A percentile compares a stretch with the other conserved stretches of the same genome.
Evolutionary conservation across 2,888 invertebrate species (phyloP).

Genomic region (Drosophila leonis): DNA sequence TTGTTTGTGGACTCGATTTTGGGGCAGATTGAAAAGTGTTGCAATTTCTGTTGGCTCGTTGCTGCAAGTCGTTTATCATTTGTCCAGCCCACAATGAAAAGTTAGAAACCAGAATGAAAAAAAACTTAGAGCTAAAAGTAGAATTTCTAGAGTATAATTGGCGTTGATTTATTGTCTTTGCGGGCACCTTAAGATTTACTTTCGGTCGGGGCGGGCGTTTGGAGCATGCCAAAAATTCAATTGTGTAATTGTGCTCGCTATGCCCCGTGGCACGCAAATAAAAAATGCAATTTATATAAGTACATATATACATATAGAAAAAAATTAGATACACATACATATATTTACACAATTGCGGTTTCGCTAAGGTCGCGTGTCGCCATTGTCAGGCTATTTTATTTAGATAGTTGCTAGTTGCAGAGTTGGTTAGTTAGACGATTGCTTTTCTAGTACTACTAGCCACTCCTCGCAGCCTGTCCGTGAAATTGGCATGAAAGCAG

Average conservation of each 20-base stretch:
- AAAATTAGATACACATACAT: slow-evolving; percentile 4
- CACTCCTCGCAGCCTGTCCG: slow-evolving; percentile 68
- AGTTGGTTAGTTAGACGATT: slow-evolving; percentile 47
- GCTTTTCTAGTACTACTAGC: slow-evolving; percentile 39
- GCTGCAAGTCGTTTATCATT: slow-evolving; percentile 63
- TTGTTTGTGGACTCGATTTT: slow-evolving; percentile 25
- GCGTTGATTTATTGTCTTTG: slow-evolving; percentile 75
- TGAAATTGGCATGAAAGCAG: slow-evolving; percentile 69
- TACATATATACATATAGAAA: neutral
- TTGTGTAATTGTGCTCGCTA: slow-evolving; percentile 55
- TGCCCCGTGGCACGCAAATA: neutral
- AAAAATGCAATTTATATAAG: slow-evolving; percentile 22
- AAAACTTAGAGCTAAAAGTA: neutral
- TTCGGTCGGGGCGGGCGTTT: slow-evolving; percentile 38
- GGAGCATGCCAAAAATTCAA: slow-evolving; percentile 70
- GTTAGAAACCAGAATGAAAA: neutral
- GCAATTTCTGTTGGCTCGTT: slow-evolving; percentile 33
- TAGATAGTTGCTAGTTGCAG: slow-evolving; percentile 57
- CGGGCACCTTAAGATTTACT: slow-evolving; percentile 56
- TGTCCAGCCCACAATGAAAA: slow-evolving; percentile 32
- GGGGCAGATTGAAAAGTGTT: slow-evolving; percentile 70
- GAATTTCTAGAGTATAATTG: slow-evolving; percentile 58
- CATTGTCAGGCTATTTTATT: slow-evolving; percentile 47
- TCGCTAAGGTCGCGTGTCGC: slow-evolving; percentile 57
- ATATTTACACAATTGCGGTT: slow-evolving; percentile 48